Conservation (phyloP, 2,888 invertebrate genomes). For the Panopea generosa region DNA sequence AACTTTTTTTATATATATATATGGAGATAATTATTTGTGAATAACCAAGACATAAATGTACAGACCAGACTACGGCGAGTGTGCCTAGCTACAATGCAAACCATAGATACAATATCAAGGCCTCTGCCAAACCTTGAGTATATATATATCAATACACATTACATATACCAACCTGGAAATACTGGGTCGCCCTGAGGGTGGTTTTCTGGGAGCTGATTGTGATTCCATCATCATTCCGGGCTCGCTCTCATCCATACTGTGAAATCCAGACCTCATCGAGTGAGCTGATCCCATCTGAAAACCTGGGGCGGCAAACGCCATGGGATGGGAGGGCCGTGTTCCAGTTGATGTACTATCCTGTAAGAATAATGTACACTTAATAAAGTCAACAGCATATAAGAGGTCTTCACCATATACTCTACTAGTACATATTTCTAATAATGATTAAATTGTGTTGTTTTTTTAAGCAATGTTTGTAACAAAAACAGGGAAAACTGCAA, state of each 20-base stretch:
- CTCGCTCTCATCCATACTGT: slow-evolving; percentile 62
- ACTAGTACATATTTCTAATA: no score
- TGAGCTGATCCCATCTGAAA: slow-evolving; percentile 57
- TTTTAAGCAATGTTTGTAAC: no score
- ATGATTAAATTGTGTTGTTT: no score
- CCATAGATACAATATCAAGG: no score
- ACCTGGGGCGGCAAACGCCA: slow-evolving; percentile 41
- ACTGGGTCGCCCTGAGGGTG: slow-evolving; percentile 61
- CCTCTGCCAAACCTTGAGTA: no score
- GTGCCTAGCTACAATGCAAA: no score
- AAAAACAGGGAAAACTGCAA: no score
- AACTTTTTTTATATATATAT: no score
- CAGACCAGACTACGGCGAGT: no score
- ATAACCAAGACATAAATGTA: no score
- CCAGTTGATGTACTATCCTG: slow-evolving; percentile 50
- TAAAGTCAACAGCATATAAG: not conserved
- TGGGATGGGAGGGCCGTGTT: slow-evolving; percentile 56
- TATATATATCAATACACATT: no score
- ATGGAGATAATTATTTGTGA: no score
- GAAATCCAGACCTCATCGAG: slow-evolving; percentile 61
- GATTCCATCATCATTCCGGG: slow-evolving; percentile 53
- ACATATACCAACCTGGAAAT: not conserved
- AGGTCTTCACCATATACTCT: not conserved
- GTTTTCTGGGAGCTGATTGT: slow-evolving; percentile 49
- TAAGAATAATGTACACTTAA: not conserved